A percentile compares a stretch with the other conserved stretches of the same genome.
phyloP scores from a whole-genome alignment of 2,888 invertebrate genomes.

The Cerastis leucographa region DNA sequence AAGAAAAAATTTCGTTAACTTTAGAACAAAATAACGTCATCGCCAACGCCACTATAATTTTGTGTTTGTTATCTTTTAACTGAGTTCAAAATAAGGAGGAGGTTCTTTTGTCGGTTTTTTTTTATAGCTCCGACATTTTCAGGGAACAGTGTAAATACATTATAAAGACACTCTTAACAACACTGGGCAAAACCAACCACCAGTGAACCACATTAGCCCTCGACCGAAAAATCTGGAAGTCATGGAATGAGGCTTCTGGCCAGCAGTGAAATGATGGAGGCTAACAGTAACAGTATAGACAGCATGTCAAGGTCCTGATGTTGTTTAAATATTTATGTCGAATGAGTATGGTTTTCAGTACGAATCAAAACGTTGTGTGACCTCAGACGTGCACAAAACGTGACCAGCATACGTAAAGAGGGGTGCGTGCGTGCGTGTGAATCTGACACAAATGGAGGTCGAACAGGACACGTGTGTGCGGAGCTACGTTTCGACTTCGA shows the following conservation, averaged over 20 bases:
- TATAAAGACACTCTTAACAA: not conserved
- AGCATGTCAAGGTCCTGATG: slow-evolving; percentile 19
- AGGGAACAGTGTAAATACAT: not conserved
- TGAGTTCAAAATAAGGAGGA: not conserved
- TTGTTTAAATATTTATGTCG: not conserved
- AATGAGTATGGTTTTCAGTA: slow-evolving; percentile 7
- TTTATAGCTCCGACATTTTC: not conserved
- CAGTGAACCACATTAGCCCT: not conserved
- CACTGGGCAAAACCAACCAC: not conserved
- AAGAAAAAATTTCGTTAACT: too few species aligned
- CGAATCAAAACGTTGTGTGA: slow-evolving; percentile 42
- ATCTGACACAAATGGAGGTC: slow-evolving; percentile 64
- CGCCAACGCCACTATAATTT: not conserved
- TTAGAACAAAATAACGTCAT: not conserved
- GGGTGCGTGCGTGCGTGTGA: slow-evolving; percentile 46
- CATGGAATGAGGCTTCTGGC: not conserved
- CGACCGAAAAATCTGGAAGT: too few species aligned
- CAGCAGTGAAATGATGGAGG: not conserved
- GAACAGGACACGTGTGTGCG: slow-evolving; percentile 53
- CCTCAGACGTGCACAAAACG: slow-evolving; percentile 64
- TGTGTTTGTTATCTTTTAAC: not conserved
- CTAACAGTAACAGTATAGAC: not conserved
- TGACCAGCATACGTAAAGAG: slow-evolving; percentile 66
- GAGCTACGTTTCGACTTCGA: slow-evolving; percentile 41
- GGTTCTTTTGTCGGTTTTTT: not conserved